Base-by-base conservation (phyloP, 2,113 vertebrate species). In the Puma concolor region DNA sequence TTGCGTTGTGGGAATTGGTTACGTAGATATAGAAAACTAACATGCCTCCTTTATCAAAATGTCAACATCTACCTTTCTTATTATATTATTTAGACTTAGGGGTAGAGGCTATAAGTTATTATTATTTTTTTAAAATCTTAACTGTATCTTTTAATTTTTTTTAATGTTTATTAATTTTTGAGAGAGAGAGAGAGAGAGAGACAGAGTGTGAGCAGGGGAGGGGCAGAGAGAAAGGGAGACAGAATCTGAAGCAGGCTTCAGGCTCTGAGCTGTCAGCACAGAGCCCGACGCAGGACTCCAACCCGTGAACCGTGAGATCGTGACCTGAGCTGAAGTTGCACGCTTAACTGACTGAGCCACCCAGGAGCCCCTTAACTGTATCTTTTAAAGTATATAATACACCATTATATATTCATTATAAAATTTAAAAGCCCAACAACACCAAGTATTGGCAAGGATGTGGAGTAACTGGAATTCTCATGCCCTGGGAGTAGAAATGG, bases 1-100 rank as follows among this genome's bases (percentile, higher is more conserved):
- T n/a, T 74, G 63, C 66, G 7, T 74, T 71, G 15, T 52, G 83
- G 36, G 44, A 36, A 77, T 74, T 92, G 93, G 52, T 81, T 80
- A 12, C n/a, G 92, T 0, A 36, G 54, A 10, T 83, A 60, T 33
- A 90, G 83, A 94, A 96, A 92, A 74, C 14, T 27, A 57, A 84
- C 67, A 88, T 4, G n/a, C 21, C 33, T 92, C 63, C 27, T 29
- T 96, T 88, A 16, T 96, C 86, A 95, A 90, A 88, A 81, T 77
- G 52, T n/a, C 27, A 95, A 17, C 60, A 91, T 25, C 38, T 25
- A 38, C 52, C 7, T 88, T 80, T 94, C 50, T 93, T 91, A 52
- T 25, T 74, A 38, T 3, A 31, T 94, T 93, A 96, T 76, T 96
- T 91, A 87, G 63, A 64, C 4, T 54, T 92, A 19, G 23, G 36